Percentiles rank a stretch among this genome's conserved stretches.
Evolutionary conservation across 2,113 vertebrate genomes (phyloP).

Genomic region (Leptocoma aspasia): DNA sequence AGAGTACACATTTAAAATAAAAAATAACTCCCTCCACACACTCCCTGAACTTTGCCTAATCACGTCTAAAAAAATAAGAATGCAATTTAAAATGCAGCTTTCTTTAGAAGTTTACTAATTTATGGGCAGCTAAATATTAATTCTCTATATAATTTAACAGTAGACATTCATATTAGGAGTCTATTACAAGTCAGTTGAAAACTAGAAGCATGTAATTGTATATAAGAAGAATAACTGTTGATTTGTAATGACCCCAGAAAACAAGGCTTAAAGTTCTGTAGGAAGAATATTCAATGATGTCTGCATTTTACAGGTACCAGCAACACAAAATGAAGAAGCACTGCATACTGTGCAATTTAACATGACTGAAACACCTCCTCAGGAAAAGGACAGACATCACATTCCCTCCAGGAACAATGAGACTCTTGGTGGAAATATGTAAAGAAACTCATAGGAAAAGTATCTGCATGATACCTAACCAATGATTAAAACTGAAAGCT

Average conservation of each 20-base stretch:
- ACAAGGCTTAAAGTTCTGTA: not conserved
- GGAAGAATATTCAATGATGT: not conserved
- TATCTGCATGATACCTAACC: not conserved
- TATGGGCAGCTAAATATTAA: not conserved
- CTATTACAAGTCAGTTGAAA: not conserved
- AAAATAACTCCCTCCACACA: not conserved
- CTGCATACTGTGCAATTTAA: not conserved
- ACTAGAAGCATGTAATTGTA: not conserved
- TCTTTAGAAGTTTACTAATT: not conserved
- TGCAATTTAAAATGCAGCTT: not conserved
- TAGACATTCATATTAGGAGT: not conserved
- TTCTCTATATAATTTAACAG: not conserved
- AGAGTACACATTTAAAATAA: not conserved
- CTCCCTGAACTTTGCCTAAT: not conserved
- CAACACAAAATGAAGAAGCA: not conserved
- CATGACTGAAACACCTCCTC: not conserved
- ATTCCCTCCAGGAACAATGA: not conserved
- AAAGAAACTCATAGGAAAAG: constrained; percentile 16
- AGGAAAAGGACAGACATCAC: not conserved
- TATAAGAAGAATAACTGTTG: not conserved
- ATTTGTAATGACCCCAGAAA: not conserved
- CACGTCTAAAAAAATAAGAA: not conserved
- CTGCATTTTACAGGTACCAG: not conserved
- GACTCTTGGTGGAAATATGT: not conserved
- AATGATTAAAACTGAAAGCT: not conserved